Percentiles rank a stretch among this genome's conserved stretches.
phyloP scores from a whole-genome alignment of 2,888 invertebrate species.

The Eurytoma californica region DNA sequence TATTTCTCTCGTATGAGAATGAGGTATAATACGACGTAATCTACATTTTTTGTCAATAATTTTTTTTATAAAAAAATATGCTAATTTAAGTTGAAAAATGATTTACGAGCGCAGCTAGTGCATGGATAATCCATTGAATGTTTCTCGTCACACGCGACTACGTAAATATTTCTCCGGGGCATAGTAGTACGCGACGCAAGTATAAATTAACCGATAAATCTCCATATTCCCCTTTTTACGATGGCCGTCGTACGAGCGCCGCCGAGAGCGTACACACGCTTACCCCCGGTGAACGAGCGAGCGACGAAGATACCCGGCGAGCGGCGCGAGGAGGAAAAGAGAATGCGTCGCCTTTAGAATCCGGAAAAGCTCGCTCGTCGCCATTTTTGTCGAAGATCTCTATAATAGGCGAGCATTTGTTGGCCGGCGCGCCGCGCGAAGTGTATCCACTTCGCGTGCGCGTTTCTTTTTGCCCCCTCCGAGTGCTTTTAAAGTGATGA shows the following conservation, averaged over 20 bases:
- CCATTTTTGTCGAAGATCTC: slow-evolving; percentile 59
- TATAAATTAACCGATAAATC: slow-evolving; percentile 43
- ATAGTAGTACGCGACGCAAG: neutral
- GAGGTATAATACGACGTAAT: too few species aligned
- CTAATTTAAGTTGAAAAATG: too few species aligned
- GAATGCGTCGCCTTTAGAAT: slow-evolving; percentile 1
- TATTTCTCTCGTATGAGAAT: too few species aligned
- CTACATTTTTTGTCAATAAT: too few species aligned
- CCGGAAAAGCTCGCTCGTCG: slow-evolving; percentile 34
- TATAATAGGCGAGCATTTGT: slow-evolving; percentile 54
- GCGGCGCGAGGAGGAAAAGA: neutral
- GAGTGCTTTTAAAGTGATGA: slow-evolving; percentile 63
- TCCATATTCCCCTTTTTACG: slow-evolving; percentile 1
- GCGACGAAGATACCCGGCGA: too few species aligned
- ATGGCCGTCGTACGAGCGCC: neutral
- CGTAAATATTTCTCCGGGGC: slow-evolving; percentile 16
- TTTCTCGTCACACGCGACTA: neutral
- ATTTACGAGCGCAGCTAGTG: too few species aligned
- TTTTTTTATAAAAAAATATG: too few species aligned
- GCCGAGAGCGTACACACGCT: neutral
- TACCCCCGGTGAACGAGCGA: neutral
- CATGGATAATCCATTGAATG: neutral
- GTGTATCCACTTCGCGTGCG: slow-evolving; percentile 9
- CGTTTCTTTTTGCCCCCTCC: slow-evolving; percentile 40
- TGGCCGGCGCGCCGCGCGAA: slow-evolving; percentile 2